Percentiles rank a stretch among this genome's conserved stretches.
Conservation (phyloP, 2,113 vertebrate genomes). For the Calypte anna region DNA sequence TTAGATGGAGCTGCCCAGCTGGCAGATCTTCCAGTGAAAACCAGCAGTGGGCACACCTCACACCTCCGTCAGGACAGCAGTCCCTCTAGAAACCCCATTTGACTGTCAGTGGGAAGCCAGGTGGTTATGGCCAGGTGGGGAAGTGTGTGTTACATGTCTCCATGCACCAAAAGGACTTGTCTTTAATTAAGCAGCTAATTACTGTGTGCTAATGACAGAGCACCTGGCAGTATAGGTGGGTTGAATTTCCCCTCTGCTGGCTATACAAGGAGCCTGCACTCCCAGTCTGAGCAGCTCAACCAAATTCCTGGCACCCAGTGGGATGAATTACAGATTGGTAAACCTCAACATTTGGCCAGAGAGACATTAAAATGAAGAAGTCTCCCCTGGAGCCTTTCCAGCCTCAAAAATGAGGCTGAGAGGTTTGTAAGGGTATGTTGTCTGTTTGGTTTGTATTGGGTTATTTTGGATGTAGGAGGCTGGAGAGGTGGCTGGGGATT, state of each 20-base stretch:
- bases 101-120: not conserved
- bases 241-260: not conserved
- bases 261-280: not conserved
- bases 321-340: not conserved
- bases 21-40: not conserved
- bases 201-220: not conserved
- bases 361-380: not conserved
- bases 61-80: not conserved
- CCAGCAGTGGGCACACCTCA: fast-evolving
- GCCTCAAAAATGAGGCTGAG: not conserved
- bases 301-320: not conserved
- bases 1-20: not conserved
- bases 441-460: not conserved
- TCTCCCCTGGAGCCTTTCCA: not conserved
- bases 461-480: not conserved
- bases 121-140: not conserved
- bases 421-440: not conserved
- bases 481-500: not conserved
- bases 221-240: not conserved
- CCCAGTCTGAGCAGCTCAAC: not conserved
- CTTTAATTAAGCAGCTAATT: not conserved
- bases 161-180: fast-evolving
- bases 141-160: not conserved
- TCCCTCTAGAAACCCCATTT: not conserved
- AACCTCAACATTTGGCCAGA: not conserved